Conservation (phyloP, 2,113 vertebrate genomes). For the Dascyllus trimaculatus region DNA sequence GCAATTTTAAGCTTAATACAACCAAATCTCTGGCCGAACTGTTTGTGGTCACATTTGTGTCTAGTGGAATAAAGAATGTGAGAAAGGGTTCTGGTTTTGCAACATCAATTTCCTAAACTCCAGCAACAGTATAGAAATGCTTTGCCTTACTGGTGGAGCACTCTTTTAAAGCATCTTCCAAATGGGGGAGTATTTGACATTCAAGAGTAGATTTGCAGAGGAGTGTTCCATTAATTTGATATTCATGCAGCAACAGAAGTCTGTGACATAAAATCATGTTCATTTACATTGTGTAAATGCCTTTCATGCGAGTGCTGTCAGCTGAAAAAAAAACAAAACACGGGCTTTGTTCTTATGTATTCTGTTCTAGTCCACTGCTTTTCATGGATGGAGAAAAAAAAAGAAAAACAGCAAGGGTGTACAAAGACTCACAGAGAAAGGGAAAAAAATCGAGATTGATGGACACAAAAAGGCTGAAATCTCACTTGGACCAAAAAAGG, state of each 20-base stretch:
- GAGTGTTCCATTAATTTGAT: constrained; percentile 11
- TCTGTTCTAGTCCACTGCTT: constrained; percentile 25
- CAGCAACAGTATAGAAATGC: too few species aligned
- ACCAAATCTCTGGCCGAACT: background rate
- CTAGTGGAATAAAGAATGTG: background rate
- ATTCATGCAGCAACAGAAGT: constrained; percentile 1
- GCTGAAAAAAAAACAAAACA: background rate
- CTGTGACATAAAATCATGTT: constrained; percentile 3
- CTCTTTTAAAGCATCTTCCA: background rate
- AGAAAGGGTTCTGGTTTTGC: too few species aligned
- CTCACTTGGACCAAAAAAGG: constrained; percentile 32
- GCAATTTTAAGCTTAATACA: background rate
- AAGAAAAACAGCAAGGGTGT: constrained; percentile 16
- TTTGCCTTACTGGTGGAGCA: too few species aligned
- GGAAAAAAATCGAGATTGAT: constrained; percentile 46
- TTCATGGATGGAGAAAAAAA: constrained; percentile 20
- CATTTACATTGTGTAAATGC: constrained; percentile 16
- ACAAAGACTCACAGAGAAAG: constrained; percentile 32
- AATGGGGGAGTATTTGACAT: background rate
- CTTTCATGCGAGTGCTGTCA: background rate
- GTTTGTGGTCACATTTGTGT: background rate
- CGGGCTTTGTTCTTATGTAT: constrained; percentile 27
- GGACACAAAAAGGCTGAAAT: constrained; percentile 53
- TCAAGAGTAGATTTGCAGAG: background rate
- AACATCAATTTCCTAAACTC: too few species aligned